Evolutionary conservation across 2,113 vertebrate species (phyloP).

Genomic region (Oreamnos americanus): DNA sequence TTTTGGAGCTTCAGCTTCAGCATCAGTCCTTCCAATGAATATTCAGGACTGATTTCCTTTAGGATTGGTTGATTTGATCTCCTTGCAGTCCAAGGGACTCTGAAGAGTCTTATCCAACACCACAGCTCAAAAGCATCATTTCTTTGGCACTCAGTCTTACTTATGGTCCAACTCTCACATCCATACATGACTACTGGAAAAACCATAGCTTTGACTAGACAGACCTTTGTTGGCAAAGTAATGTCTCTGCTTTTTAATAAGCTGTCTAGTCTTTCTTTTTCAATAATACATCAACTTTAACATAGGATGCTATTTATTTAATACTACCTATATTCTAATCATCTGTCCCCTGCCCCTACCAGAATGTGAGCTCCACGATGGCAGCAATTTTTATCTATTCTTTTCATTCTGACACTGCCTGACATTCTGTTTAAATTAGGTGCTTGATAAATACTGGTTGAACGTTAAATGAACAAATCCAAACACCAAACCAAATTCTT

Average conservation of each 20-base stretch:
- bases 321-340: background rate
- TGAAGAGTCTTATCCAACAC: no score
- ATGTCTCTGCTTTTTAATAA: background rate
- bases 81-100: background rate
- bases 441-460: background rate
- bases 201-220: no score
- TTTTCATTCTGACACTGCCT: background rate
- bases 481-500: background rate
- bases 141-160: no score
- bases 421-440: background rate
- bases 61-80: background rate
- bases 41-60: background rate
- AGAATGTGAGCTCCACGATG: background rate
- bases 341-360: no score
- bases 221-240: no score
- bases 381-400: background rate
- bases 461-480: background rate
- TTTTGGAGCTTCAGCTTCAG: background rate
- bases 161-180: no score
- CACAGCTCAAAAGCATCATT: no score
- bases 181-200: no score
- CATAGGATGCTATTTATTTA: background rate
- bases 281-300: background rate
- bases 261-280: background rate
- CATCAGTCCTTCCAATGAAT: background rate